A percentile compares a stretch with the other conserved stretches of the same genome.
Evolutionary conservation across 2,113 vertebrate genomes (phyloP).

Genomic region (Octodon degus): DNA sequence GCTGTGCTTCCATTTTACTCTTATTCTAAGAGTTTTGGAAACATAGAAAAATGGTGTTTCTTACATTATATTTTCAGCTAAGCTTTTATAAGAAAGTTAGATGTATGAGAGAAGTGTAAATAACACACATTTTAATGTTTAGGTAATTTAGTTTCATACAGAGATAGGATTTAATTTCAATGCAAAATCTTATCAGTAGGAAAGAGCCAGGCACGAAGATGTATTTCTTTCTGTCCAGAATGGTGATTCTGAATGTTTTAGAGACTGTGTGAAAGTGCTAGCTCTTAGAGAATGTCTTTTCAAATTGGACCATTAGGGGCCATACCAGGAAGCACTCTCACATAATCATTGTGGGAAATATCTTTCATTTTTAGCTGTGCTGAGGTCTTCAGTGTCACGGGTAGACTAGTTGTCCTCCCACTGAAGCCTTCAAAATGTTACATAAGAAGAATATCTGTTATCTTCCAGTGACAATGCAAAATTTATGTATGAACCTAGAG

Average conservation of each 20-base stretch:
- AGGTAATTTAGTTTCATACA: conserved; percentile 2
- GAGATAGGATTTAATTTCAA: conserved; percentile 19
- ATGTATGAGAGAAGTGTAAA: background rate
- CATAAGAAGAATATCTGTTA: conserved; percentile 20
- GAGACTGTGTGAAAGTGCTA: background rate
- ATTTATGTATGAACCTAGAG: background rate
- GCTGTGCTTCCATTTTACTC: conserved; percentile 53
- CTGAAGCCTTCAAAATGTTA: background rate
- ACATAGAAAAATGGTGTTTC: background rate
- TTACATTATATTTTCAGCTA: conserved; percentile 47
- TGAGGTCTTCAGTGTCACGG: background rate
- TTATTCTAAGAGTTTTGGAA: conserved; percentile 41
- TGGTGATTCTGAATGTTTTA: background rate
- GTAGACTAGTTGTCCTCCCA: background rate
- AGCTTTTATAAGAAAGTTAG: conserved; percentile 40
- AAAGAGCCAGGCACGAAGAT: background rate
- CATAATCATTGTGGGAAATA: background rate
- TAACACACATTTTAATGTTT: background rate
- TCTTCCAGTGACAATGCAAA: background rate
- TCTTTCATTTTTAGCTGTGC: background rate
- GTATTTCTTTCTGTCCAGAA: background rate
- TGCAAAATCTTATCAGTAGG: background rate
- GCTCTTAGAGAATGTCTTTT: background rate
- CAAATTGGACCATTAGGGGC: background rate
- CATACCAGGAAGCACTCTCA: background rate